Evolutionary conservation across 2,113 vertebrate species (phyloP), one percentile per base, ranked within the genome.

Genomic region (Pontoporia blainvillei): DNA sequence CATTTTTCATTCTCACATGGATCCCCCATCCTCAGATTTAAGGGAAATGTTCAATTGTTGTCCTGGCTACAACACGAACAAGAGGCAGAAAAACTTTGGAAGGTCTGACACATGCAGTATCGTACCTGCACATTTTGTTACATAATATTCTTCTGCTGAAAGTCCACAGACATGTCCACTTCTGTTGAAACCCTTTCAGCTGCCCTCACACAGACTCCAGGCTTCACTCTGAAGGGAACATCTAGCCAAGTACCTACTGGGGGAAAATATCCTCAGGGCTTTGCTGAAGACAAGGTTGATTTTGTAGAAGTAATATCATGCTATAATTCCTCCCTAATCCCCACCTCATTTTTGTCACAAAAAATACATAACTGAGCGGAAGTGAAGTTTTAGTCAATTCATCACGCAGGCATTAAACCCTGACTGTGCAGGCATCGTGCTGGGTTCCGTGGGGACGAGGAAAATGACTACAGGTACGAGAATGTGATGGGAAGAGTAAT

Each of bases 311-410:
- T 27, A 49, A 73, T 36, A 46, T 29, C 44, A 13, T 3, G 12
- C 41, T 41, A 1, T 75, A 86, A 94, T 75, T 83, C 93, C 57
- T 61, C 84, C 41, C 64, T 96, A 90, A 96, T 83, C 61, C 79
- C 61, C 90, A 25, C 44, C 78, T 89, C 86, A 88, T 67, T 93
- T 93, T 91, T 25, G 46, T 72, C 54, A 61, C 71, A 78, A 72
- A 96, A 78, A 96, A 78, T 78, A 67, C 8, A 2, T 89, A n/a
- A 61, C 90, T 82, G 61, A 41, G 78, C 95, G 69, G 64, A 85
- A 93, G 71, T 71, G 62, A 95, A 29, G 41, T 93, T 86, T 49
- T n/a, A 73, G 67, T 87, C 31, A 29, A 75, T 54, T 83, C 27
- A 72, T 91, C 49, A 61, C 72, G 39, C 90, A 52, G 87, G 57